Evolutionary conservation across 2,888 invertebrate species (phyloP), one percentile per base, ranked within the genome.

Genomic region (Thymelicus acteon): DNA sequence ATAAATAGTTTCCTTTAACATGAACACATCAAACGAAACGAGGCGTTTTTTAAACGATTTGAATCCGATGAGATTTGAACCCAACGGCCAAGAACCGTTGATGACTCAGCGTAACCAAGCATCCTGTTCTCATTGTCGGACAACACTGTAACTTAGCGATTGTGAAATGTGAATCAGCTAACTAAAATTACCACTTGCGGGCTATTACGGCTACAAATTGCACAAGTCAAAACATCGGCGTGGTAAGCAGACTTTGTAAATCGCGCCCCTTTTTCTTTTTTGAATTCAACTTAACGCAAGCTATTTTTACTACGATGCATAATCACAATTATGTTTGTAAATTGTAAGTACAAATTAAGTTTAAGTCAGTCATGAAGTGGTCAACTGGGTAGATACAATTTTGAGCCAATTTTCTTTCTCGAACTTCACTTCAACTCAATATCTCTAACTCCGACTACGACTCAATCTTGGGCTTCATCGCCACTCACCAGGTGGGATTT

Each of bases 41-140:
- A 49, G 39, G 63, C 63, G 12, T 69, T 69, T 63, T 69, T 63
- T 49, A 60, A 69, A 69, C 49, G 69, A 44, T 48, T 63, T 63
- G 63, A 69, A 63, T 64, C 68, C 47, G 40, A 67, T 54, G 63
- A 68, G 48, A 61, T 49, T 70, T 52, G 40, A 71, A 66, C 60
- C 58, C 70, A 67, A 72, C 68, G 69, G 63, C 70, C 64, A 13
- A 44, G 72, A 49, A n/a, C 67, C 60, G 68, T 68, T 62, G 63
- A 67, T 88, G 87, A 88, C 78, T 88, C 85, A 86, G 78, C 77
- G 62, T 19, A 64, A 64, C 57, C 65, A 57, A 70, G 79, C 85
- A 84, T 84, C 84, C 84, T 82, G 87, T 83, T 85, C 82, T 81
- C 86, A 86, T 87, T 86, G 88, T 86, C 81, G 72, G 71, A 73